phyloP scores from a whole-genome alignment of 2,888 invertebrate species.

The Mellilla xanthometata region DNA sequence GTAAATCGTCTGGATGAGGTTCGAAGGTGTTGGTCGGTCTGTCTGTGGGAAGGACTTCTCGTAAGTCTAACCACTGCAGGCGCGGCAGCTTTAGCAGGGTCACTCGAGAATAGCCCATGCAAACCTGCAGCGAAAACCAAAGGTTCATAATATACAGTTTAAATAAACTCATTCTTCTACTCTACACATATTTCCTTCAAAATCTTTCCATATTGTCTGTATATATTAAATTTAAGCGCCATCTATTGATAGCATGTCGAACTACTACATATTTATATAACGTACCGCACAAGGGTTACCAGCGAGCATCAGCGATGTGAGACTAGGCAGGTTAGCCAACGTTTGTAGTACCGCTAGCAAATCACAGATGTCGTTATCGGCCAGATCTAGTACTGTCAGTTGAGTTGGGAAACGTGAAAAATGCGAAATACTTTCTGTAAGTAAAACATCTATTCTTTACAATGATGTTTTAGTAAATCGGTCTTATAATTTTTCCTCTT shows the following conservation, averaged over 20 bases:
- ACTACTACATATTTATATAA: constrained; percentile 20
- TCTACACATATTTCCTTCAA: no score
- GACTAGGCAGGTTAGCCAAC: constrained; percentile 53
- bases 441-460: background rate
- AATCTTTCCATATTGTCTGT: background rate
- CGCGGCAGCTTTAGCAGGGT: constrained; percentile 60
- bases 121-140: constrained; percentile 70
- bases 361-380: constrained; percentile 82
- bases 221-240: no score
- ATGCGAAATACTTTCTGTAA: constrained; percentile 47
- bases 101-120: constrained; percentile 68
- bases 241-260: constrained; percentile 35
- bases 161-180: no score
- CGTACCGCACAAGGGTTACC: constrained; percentile 84
- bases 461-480: no score
- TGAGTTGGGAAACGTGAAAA: constrained; percentile 46
- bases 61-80: constrained; percentile 76
- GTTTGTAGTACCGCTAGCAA: constrained; percentile 62
- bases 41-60: constrained; percentile 62
- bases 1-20: constrained; percentile 60
- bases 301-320: constrained; percentile 70
- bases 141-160: no score
- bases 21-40: constrained; percentile 45
- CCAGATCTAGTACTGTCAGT: constrained; percentile 72
- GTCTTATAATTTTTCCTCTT: no score